Evolutionary conservation across 2,113 vertebrate genomes (phyloP).

Genomic region (Aptenodytes forsteri): DNA sequence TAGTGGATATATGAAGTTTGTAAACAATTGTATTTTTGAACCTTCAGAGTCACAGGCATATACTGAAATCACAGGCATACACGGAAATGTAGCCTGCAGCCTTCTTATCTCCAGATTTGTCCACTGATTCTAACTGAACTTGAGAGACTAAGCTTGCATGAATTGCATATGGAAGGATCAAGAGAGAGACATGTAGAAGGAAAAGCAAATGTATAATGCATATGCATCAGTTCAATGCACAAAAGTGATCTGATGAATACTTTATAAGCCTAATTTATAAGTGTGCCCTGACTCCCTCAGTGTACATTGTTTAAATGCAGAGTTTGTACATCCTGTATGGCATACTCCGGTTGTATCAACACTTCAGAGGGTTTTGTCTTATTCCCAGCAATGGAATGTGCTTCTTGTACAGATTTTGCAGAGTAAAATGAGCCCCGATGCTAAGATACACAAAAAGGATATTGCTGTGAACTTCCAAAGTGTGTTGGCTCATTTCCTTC

Average conservation of each 20-base stretch:
- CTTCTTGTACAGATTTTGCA: neutral
- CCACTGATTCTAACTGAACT: neutral
- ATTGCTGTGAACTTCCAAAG: neutral
- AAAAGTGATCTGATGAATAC: conserved; percentile 20
- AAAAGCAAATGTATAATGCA: conserved; percentile 24
- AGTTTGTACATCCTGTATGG: neutral
- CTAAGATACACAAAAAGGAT: neutral
- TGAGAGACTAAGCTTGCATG: neutral
- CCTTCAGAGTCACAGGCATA: neutral
- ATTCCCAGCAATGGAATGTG: neutral
- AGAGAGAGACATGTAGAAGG: neutral
- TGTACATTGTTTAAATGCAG: neutral
- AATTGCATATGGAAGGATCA: neutral
- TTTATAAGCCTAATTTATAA: conserved; percentile 32
- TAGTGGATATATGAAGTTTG: neutral
- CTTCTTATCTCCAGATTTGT: neutral
- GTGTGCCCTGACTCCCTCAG: neutral
- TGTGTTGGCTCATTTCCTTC: neutral
- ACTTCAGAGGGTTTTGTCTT: neutral
- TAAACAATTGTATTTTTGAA: neutral
- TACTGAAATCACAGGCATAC: neutral
- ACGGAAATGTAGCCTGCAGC: neutral
- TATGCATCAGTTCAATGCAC: neutral
- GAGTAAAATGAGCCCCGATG: neutral
- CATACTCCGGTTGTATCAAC: neutral